phyloP scores from a whole-genome alignment of 23 tunicate genomes.

The Trididemnum nubilum region DNA sequence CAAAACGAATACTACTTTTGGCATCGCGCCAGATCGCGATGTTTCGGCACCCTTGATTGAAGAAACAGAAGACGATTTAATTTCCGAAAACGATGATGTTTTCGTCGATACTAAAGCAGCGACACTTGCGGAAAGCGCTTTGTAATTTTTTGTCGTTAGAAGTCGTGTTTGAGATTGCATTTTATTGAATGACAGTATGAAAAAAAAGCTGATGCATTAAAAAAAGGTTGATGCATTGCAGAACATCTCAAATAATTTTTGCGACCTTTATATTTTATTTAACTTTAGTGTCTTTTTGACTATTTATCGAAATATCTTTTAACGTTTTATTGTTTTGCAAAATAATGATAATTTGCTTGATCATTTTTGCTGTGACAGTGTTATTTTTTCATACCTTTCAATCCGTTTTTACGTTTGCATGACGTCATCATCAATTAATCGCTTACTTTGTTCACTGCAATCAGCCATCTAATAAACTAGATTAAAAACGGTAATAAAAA shows the following conservation, averaged over 20 bases:
- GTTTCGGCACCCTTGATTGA: conserved; percentile 29
- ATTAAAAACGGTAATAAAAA: too few relatives aligned
- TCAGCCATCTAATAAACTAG: too few relatives aligned
- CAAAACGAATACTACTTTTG: neutral
- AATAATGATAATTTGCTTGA: neutral
- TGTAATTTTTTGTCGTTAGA: neutral
- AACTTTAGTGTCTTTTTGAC: neutral
- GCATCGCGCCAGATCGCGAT: neutral
- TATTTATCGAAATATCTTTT: too few relatives aligned
- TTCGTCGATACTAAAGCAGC: neutral
- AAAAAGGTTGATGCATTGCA: too few relatives aligned
- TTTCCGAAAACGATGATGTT: conserved; percentile 45
- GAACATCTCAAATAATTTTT: neutral
- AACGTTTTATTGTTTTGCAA: neutral
- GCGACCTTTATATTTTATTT: neutral
- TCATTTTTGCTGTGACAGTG: neutral
- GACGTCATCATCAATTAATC: too few relatives aligned
- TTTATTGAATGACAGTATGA: too few relatives aligned
- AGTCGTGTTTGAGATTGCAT: neutral
- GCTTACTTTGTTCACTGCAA: too few relatives aligned
- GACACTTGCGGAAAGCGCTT: conserved; percentile 10
- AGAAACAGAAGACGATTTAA: conserved; percentile 44
- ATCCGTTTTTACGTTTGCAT: too few relatives aligned
- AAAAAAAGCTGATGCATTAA: too few relatives aligned
- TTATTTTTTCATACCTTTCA: neutral